Percentiles rank a stretch among this genome's conserved stretches.
phyloP scores from a whole-genome alignment of 1,140 invertebrate species.

The Pentalonia nigronervosa region DNA sequence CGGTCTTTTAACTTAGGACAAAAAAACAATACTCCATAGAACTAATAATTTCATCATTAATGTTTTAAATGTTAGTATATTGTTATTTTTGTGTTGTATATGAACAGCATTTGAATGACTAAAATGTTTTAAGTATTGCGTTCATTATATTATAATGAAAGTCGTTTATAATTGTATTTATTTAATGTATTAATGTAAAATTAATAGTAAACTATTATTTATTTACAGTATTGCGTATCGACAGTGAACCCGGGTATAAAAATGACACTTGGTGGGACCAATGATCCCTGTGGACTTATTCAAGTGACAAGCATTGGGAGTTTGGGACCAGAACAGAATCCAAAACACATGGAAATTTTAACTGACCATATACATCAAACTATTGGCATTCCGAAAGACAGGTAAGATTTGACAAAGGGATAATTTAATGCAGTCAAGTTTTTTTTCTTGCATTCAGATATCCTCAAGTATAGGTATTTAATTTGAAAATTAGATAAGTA shows the following conservation, averaged over 20 bases:
- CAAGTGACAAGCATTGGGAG: constrained; percentile 34
- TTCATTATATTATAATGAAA: not conserved
- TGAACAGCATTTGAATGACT: not conserved
- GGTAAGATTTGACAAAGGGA: not conserved
- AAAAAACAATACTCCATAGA: not conserved
- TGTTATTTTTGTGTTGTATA: too few relatives aligned
- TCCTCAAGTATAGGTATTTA: too few relatives aligned
- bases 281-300: constrained; percentile 23
- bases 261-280: constrained; percentile 1
- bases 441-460: too few relatives aligned
- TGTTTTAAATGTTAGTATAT: not conserved
- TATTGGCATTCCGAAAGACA: constrained; percentile 31
- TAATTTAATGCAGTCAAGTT: not conserved
- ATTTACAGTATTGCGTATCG: constrained; percentile 15
- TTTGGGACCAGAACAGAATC: constrained; percentile 27
- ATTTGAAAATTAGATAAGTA: too few relatives aligned
- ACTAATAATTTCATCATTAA: not conserved
- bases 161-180: not conserved
- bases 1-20: not conserved
- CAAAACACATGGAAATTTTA: not conserved
- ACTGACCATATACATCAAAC: constrained; percentile 30
- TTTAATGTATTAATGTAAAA: not conserved
- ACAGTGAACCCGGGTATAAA: constrained; percentile 22
- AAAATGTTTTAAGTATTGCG: not conserved
- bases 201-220: not conserved